Evolutionary conservation across 2,113 vertebrate genomes (phyloP).

Genomic region (Casuarius casuarius): DNA sequence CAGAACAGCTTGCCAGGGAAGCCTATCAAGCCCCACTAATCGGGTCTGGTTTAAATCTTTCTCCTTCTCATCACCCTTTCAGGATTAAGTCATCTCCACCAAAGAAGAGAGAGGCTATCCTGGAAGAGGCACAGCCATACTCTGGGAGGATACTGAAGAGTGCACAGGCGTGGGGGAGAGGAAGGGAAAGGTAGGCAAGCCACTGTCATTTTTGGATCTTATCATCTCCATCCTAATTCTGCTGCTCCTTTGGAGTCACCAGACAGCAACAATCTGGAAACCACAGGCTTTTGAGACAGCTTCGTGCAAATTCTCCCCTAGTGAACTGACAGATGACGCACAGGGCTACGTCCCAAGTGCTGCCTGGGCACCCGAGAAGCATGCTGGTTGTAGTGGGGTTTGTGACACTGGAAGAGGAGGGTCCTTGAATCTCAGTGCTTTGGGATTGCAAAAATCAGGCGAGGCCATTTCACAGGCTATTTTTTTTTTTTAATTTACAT

Average conservation of each 20-base stretch:
- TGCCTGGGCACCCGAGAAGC: background rate
- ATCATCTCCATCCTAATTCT: background rate
- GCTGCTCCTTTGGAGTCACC: background rate
- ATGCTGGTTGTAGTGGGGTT: background rate
- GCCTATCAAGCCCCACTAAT: constrained; percentile 37
- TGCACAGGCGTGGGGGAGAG: background rate
- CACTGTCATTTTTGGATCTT: background rate
- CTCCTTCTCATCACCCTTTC: constrained; percentile 40
- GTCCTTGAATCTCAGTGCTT: background rate
- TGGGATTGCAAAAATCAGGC: background rate
- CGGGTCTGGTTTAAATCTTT: constrained; percentile 53
- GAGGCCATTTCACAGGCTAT: background rate
- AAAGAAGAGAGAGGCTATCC: background rate
- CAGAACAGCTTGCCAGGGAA: constrained; percentile 46
- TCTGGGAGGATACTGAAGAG: background rate
- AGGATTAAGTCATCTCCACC: constrained; percentile 36
- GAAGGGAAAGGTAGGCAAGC: background rate
- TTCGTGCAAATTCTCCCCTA: background rate
- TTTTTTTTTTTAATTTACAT: background rate
- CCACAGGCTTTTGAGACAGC: background rate
- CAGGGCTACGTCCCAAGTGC: background rate
- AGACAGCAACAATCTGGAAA: background rate
- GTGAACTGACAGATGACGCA: background rate
- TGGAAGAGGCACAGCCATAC: background rate
- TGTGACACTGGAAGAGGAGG: background rate